Evolutionary conservation across 37 sponge, comb jelly and placozoan species (phyloP).

Genomic region (Ephydatia muelleri): DNA sequence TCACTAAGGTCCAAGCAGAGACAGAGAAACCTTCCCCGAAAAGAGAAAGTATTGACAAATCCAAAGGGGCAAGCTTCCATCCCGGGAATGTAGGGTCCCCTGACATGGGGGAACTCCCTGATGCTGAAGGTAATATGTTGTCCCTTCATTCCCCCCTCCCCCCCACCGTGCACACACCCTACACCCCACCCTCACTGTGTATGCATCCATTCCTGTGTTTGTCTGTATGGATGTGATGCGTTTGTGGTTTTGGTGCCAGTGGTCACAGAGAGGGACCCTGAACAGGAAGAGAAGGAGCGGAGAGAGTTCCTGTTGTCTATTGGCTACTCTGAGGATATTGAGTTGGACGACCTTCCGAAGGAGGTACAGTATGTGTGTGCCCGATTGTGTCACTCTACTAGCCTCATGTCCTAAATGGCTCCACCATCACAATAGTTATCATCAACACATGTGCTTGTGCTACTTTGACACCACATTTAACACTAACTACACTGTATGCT

Average conservation of each 20-base stretch:
- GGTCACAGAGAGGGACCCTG: slow-evolving; percentile 8
- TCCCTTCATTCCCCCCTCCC: no score
- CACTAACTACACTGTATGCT: no score
- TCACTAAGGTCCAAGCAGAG: not conserved
- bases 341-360: slow-evolving; percentile 35
- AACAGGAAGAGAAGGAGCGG: slow-evolving; percentile 41
- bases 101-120: not conserved
- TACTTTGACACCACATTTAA: no score
- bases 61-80: not conserved
- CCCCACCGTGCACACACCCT: no score
- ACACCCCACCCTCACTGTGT: no score
- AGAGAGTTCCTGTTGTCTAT: slow-evolving; percentile 54
- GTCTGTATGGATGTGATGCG: not conserved
- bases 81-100: not conserved
- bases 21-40: not conserved
- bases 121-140: not conserved
- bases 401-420: no score
- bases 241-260: not conserved
- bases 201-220: no score
- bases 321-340: slow-evolving; percentile 63
- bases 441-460: no score
- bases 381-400: no score
- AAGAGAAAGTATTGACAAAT: not conserved
- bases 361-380: slow-evolving; percentile 43
- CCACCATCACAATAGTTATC: no score